Base-by-base conservation (phyloP, 2,113 vertebrate species). In the Lepisosteus osseus region DNA sequence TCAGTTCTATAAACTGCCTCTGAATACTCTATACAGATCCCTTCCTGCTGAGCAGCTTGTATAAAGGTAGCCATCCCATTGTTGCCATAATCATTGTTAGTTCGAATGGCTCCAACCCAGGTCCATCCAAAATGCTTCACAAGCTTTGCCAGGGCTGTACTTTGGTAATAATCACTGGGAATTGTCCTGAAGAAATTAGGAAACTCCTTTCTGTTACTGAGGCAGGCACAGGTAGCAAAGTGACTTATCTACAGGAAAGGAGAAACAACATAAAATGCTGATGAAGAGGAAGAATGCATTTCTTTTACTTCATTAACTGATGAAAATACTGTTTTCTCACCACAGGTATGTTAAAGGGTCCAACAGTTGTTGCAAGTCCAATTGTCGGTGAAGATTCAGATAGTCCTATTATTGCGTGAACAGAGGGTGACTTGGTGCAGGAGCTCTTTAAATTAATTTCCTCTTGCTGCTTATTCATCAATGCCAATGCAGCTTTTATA, bases 181-280 rank as follows among this genome's bases (percentile, higher is more conserved):
- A 92, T 91, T 43, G 91, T 92, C 79, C 91, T 87, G 76, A 91
- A 92, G 74, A 92, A 92, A 8, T 86, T 83, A 3, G 89, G 85
- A 43, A 85, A 90, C 72, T 86, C 77, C 3, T 84, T 87, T 76
- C 85, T 90, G 79, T 90, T 87, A 74, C 86, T 90, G 54, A 92
- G 81, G 62, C 91, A 92, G 1, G 89, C 89, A 77, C 91, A 92
- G 4, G 89, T 90, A 14, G 90, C 84, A 85, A 89, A 90, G 80
- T 92, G 89, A 68, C 91, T 92, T 63, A 92, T 89, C 91, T 90
- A 70, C 61, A 43, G 62, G 9, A 40, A 55, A 29, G 3, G 63
- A 12, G 0, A 69, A 55, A 79, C 29, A 29, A 29, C 29, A 29
- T 29, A 29, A 29, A 29, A 29, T 29, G 29, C 29, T 29, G 29